A percentile compares a stretch with the other conserved stretches of the same genome.
Conservation (phyloP, 35 echinoderm and acorn worm genomes). For the Nesometra sesokonis region DNA sequence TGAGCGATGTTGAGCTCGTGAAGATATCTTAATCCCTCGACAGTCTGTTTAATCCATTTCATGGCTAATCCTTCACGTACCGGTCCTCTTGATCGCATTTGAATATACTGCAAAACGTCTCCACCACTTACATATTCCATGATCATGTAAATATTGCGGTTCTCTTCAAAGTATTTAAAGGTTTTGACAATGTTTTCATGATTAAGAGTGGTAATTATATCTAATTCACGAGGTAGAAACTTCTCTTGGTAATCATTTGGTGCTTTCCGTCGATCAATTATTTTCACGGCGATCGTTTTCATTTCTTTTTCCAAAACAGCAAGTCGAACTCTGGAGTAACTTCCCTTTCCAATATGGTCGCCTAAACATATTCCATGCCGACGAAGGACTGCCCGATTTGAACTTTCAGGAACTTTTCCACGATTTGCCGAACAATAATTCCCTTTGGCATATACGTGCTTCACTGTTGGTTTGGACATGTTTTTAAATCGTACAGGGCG, state of each 20-base stretch:
- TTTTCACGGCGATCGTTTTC: constrained; percentile 69
- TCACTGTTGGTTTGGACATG: not conserved
- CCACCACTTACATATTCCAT: constrained; percentile 60
- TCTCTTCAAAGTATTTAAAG: constrained; percentile 61
- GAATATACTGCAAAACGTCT: constrained; percentile 76
- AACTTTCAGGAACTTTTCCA: not conserved
- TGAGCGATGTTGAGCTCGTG: constrained; percentile 53
- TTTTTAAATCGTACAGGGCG: not conserved
- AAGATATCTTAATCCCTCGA: constrained; percentile 59
- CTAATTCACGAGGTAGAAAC: constrained; percentile 78
- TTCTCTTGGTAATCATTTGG: constrained; percentile 64
- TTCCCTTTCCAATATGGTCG: constrained; percentile 59
- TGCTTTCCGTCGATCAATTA: constrained; percentile 76
- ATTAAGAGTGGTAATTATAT: constrained; percentile 43
- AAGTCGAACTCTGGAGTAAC: constrained; percentile 86
- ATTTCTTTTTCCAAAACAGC: constrained; percentile 34
- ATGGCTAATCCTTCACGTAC: constrained; percentile 42
- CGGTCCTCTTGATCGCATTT: constrained; percentile 38
- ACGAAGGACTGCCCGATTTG: not conserved
- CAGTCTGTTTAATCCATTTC: constrained; percentile 62
- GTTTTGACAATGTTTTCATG: constrained; percentile 65
- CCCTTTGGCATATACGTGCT: not conserved
- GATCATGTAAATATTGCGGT: constrained; percentile 84
- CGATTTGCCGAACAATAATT: not conserved
- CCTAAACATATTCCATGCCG: not conserved